Base-by-base conservation (phyloP, 92 coral and sea anemone genomes). In the Montipora capitata region DNA sequence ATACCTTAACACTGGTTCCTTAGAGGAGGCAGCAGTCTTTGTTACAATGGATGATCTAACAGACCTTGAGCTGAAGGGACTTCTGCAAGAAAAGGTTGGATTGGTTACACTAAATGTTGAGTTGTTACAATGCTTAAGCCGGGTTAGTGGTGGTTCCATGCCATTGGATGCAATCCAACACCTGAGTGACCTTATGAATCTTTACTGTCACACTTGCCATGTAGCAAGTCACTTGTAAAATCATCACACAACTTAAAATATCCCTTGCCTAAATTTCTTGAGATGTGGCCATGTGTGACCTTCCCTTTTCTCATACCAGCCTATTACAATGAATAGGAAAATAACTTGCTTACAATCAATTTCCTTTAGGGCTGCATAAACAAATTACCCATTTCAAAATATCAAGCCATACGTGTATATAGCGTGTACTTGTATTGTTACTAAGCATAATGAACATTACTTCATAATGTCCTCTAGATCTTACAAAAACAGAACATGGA, bases 81-180 rank as follows among this genome's bases (percentile, higher is more conserved):
- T 89, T 41, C 51, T 93, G 42, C 77, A 86, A 80, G 84, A 89
- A 65, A 62, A 89, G 88, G 91, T 85, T 72, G 45, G 77, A 72
- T 72, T 44, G 77, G 77, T 40, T 72, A 15, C 59, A 72, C 44
- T 72, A 45, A 72, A 72, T 14, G 77, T 72, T 72, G 0, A 40
- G 75, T 72, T 69, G 75, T 72, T 72, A 72, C 61, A 72, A 72
- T 43, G 77, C 77, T 43, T 43, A 72, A 72, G 45, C n/a, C n/a
- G n/a, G n/a, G n/a, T n/a, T n/a, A n/a, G n/a, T n/a, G n/a, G n/a
- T n/a, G n/a, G n/a, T n/a, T n/a, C n/a, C n/a, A n/a, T n/a, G n/a
- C n/a, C n/a, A n/a, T n/a, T n/a, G n/a, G n/a, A n/a, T n/a, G n/a
- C n/a, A n/a, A n/a, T n/a, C n/a, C n/a, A n/a, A n/a, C n/a, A n/a